These are phyloP conservation scores for Austrolebias charrua DNA, from an alignment of 2,797 vertebrate species.

Conservation along the genomic window DNA sequence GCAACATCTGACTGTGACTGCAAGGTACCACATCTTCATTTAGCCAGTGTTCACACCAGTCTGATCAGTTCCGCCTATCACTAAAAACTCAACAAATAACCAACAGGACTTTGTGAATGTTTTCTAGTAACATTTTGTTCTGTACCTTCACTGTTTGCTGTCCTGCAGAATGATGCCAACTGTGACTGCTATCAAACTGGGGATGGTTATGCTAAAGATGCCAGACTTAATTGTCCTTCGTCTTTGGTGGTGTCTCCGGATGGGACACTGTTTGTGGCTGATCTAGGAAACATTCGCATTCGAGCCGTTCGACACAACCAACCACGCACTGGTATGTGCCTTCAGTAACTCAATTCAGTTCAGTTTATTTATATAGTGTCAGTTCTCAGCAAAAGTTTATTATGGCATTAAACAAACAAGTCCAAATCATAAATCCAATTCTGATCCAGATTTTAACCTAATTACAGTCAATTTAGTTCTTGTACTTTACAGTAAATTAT, in stretches of 20 bases:
- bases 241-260: conserved; percentile 95
- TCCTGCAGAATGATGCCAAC: conserved; percentile 88
- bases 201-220: conserved; percentile 95
- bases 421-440: too few relatives aligned
- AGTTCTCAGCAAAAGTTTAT: too few relatives aligned
- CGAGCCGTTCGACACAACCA: conserved; percentile 90
- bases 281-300: conserved; percentile 95
- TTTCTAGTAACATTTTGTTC: not conserved
- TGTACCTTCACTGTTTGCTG: not conserved
- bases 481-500: too few relatives aligned
- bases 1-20: conserved; percentile 94
- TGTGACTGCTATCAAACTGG: conserved; percentile 97
- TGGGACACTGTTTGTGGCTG: conserved; percentile 93
- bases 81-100: too few relatives aligned
- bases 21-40: conserved; percentile 74
- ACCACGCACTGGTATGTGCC: conserved; percentile 74
- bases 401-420: too few relatives aligned
- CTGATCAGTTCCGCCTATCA: too few relatives aligned
- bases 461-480: too few relatives aligned
- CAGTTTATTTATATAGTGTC: too few relatives aligned
- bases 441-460: too few relatives aligned
- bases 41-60: not conserved
- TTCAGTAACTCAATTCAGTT: too few relatives aligned
- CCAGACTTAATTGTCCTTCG: conserved; percentile 90
- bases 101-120: not conserved